These are phyloP conservation scores for Typhlichthys subterraneus DNA, from an alignment of 2,797 vertebrate species.

Conservation along the genomic window DNA sequence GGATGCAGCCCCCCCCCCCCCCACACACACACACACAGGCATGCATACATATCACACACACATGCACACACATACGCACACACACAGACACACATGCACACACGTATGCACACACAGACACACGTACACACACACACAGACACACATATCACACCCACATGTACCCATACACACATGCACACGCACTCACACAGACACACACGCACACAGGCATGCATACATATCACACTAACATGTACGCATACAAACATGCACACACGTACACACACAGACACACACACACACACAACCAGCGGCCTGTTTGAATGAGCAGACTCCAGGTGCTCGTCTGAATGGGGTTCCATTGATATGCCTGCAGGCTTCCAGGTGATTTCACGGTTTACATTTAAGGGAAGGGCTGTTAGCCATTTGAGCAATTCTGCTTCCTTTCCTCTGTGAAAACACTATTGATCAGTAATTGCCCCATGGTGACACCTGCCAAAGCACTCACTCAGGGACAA, in stretches of 20 bases:
- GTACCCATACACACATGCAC: background rate
- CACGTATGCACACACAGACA: too few relatives aligned
- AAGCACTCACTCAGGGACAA: constrained; percentile 6
- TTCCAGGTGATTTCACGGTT: background rate
- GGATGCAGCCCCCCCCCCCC: too few relatives aligned
- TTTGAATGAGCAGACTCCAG: too few relatives aligned
- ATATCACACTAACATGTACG: background rate
- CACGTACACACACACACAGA: too few relatives aligned
- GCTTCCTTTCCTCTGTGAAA: constrained; percentile 10
- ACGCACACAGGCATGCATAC: background rate
- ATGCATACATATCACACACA: background rate
- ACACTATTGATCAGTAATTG: constrained; percentile 18
- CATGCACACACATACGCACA: too few relatives aligned
- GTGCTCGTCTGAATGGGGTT: too few relatives aligned
- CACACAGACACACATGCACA: too few relatives aligned
- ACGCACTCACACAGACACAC: background rate
- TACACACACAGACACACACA: background rate
- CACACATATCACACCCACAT: background rate
- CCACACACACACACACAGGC: background rate
- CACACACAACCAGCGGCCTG: background rate
- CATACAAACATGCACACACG: background rate
- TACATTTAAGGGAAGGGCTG: too few relatives aligned
- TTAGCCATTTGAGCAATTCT: background rate
- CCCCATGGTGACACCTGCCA: constrained; percentile 7
- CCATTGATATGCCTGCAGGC: background rate